Percentiles rank a stretch among this genome's conserved stretches.
These are phyloP conservation scores for Strongylocentrotus purpuratus DNA, from an alignment of 35 echinoderm and acorn worm species.

Conservation along the genomic window DNA sequence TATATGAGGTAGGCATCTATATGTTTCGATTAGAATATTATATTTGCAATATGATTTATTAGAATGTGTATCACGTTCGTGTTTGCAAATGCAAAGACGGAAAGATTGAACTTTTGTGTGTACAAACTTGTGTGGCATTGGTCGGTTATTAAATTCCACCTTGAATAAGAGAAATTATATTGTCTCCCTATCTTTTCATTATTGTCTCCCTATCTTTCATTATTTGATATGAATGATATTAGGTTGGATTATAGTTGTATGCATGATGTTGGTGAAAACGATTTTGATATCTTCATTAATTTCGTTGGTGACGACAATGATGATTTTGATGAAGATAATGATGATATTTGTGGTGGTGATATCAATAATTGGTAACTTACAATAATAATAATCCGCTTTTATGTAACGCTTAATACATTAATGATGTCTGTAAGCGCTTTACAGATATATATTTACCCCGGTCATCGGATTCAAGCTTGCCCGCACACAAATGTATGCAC, in stretches of 20 bases:
- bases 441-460: too few relatives aligned
- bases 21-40: constrained; percentile 29
- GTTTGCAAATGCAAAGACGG: constrained; percentile 21
- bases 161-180: constrained; percentile 19
- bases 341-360: too few relatives aligned
- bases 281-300: too few relatives aligned
- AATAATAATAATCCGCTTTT: too few relatives aligned
- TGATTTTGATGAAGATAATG: too few relatives aligned
- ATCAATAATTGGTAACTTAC: too few relatives aligned
- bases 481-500: too few relatives aligned
- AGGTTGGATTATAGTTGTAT: neutral
- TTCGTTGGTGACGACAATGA: too few relatives aligned
- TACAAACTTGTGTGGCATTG: constrained; percentile 41
- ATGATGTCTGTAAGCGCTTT: too few relatives aligned
- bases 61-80: constrained; percentile 41
- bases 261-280: neutral
- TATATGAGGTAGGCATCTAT: neutral
- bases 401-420: too few relatives aligned
- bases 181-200: neutral
- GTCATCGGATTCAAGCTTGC: too few relatives aligned
- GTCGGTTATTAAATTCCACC: constrained; percentile 47
- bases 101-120: constrained; percentile 36
- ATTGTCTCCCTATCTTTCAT: neutral
- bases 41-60: constrained; percentile 51
- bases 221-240: neutral